Evolutionary conservation across 2,797 vertebrate species (phyloP).

Genomic region (Alosa sapidissima): DNA sequence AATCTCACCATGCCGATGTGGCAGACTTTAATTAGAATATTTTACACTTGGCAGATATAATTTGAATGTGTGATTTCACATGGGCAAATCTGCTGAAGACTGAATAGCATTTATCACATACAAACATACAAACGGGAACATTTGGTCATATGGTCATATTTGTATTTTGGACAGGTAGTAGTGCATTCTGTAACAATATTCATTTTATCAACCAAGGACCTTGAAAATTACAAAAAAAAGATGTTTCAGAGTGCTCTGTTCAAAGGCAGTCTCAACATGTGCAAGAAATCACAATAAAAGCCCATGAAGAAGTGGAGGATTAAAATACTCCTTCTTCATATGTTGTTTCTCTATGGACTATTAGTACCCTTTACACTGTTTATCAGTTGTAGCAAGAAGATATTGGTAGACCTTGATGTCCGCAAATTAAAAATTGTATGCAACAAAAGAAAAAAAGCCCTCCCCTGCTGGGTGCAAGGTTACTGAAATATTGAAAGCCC

Average conservation of each 20-base stretch:
- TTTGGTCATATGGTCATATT: background rate
- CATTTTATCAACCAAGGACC: slow-evolving; percentile 11
- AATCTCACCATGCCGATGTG: background rate
- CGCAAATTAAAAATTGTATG: background rate
- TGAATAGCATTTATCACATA: background rate
- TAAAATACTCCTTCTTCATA: background rate
- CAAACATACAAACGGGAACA: background rate
- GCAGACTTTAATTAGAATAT: slow-evolving; percentile 16
- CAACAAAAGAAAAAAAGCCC: slow-evolving; percentile 8
- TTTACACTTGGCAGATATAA: background rate
- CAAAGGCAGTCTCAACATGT: background rate
- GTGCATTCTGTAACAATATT: background rate
- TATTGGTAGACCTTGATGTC: background rate
- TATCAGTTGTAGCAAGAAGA: background rate
- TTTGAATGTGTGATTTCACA: background rate
- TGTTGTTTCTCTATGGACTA: background rate
- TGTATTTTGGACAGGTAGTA: background rate
- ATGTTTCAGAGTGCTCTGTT: slow-evolving; percentile 38
- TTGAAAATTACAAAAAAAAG: slow-evolving; percentile 23
- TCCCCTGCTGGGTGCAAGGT: slow-evolving; percentile 8
- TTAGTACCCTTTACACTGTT: background rate
- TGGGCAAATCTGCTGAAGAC: background rate
- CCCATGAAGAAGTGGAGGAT: too few species aligned
- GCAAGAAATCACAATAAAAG: background rate
- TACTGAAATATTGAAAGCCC: slow-evolving; percentile 22